A percentile compares a stretch with the other conserved stretches of the same genome.
phyloP scores from a whole-genome alignment of 2,113 vertebrate genomes.

The Phyllopteryx taeniolatus region DNA sequence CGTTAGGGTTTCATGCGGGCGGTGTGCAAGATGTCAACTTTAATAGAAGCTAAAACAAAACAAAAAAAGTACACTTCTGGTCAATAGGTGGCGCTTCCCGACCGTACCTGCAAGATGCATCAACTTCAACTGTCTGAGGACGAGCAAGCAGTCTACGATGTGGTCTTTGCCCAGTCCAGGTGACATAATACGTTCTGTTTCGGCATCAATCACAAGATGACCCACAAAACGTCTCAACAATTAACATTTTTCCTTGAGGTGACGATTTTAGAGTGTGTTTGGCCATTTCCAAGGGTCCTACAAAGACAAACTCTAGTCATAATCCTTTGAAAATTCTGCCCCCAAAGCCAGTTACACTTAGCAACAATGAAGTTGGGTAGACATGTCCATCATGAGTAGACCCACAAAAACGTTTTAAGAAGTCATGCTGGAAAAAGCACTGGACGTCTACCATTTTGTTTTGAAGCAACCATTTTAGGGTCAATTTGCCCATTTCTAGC shows the following conservation, averaged over 20 bases:
- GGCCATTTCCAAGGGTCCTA: no score
- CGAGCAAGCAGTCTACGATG: slow-evolving; percentile 84
- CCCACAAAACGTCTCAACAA: neutral
- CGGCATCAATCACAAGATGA: no score
- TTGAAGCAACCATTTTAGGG: no score
- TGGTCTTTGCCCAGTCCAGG: slow-evolving; percentile 88
- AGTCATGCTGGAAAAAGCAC: no score
- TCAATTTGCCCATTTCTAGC: no score
- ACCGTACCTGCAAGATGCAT: slow-evolving; percentile 77
- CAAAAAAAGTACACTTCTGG: neutral
- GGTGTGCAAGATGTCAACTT: neutral
- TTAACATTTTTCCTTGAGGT: neutral
- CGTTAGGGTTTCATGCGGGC: neutral
- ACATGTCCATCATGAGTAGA: no score
- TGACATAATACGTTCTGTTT: slow-evolving; percentile 37
- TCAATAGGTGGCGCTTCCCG: slow-evolving; percentile 82
- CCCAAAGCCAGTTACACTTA: no score
- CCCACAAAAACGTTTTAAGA: no score
- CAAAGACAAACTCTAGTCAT: no score
- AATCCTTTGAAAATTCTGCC: no score
- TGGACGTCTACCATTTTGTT: no score
- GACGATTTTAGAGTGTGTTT: neutral
- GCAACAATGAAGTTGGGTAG: no score
- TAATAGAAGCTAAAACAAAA: neutral
- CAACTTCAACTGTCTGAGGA: slow-evolving; percentile 82